phyloP scores from a whole-genome alignment of 2,888 invertebrate species.

The Anodontia alba region DNA sequence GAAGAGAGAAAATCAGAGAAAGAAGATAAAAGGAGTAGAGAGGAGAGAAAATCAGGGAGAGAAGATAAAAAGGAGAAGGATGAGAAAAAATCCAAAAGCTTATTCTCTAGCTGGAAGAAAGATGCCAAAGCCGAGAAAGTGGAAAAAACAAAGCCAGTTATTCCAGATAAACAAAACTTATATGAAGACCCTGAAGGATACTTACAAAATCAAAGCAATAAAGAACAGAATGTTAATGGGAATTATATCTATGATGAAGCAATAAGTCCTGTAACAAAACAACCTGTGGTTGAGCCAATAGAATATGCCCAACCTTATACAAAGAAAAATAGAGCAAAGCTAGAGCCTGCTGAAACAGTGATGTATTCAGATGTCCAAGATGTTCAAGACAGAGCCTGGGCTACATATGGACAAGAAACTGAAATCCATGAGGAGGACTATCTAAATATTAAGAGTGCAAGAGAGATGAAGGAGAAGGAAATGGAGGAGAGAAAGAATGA shows the following conservation, averaged over 20 bases:
- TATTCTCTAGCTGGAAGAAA: slow-evolving; percentile 11
- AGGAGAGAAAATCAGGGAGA: slow-evolving; percentile 13
- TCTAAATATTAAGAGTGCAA: slow-evolving; percentile 40
- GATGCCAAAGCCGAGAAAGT: slow-evolving; percentile 21
- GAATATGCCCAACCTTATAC: slow-evolving; percentile 39
- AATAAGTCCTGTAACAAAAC: background rate
- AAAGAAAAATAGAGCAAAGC: slow-evolving; percentile 2
- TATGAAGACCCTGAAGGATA: slow-evolving; percentile 27
- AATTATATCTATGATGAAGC: slow-evolving; percentile 35
- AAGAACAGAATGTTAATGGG: background rate
- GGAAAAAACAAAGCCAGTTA: background rate
- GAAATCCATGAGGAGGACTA: slow-evolving; percentile 59
- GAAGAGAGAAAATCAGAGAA: slow-evolving; percentile 25
- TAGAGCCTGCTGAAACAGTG: background rate
- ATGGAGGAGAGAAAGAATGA: background rate
- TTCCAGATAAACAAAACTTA: background rate
- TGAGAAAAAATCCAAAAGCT: slow-evolving; percentile 4
- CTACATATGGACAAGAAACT: slow-evolving; percentile 52
- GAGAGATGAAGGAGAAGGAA: slow-evolving; percentile 21
- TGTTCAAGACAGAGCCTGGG: slow-evolving; percentile 61
- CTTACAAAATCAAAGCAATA: background rate
- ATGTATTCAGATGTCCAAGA: slow-evolving; percentile 53
- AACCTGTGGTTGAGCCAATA: slow-evolving; percentile 1
- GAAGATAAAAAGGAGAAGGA: slow-evolving; percentile 18
- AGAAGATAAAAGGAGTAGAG: slow-evolving; percentile 31